Base-by-base conservation (phyloP, 2,888 invertebrate species). In the Drosophila monieri region DNA sequence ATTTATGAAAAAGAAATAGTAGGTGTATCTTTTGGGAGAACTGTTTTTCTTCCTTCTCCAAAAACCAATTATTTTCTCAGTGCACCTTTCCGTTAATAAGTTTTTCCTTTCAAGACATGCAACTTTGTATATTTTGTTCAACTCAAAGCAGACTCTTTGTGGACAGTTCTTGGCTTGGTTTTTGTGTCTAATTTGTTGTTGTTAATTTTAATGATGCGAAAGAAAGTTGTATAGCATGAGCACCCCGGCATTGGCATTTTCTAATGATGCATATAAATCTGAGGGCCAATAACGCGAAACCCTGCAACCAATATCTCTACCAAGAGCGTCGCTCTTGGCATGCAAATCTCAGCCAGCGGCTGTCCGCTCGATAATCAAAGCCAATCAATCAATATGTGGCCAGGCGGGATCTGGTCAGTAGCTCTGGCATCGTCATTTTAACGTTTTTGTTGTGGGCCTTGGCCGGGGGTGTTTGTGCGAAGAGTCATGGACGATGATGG, bases 151-250 rank as follows among this genome's bases (percentile, higher is more conserved):
- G 27, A 21, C 25, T 47, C 30, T 23, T 48, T 23, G 52, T 72
- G 68, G 73, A 72, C 69, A 69, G 52, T 73, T 73, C 55, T 55
- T 54, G 14, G 18, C 25, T 27, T 75, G 71, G 56, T 65, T 47
- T 59, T 14, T 47, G 27, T 47, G 59, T 52, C 56, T 47, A 64
- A 64, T 64, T 64, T 66, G 67, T 46, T 60, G 61, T 44, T 66
- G 64, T 60, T 71, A 52, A 64, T 73, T 80, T 88, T 84, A 84
- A 84, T 88, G 88, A 88, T 84, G 81, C 78, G 69, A 88, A 88
- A 84, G 84, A 86, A 84, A 84, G 86, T 81, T 73, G 64, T 52
- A 35, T 49, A 2, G 12, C 9, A 27, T 27, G 5, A 43, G 21
- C 21, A 10, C 12, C n/a, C 27, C 15, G 5, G 48, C 41, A 21